Evolutionary conservation across 2,113 vertebrate species (phyloP).

Genomic region (Odocoileus virginianus): DNA sequence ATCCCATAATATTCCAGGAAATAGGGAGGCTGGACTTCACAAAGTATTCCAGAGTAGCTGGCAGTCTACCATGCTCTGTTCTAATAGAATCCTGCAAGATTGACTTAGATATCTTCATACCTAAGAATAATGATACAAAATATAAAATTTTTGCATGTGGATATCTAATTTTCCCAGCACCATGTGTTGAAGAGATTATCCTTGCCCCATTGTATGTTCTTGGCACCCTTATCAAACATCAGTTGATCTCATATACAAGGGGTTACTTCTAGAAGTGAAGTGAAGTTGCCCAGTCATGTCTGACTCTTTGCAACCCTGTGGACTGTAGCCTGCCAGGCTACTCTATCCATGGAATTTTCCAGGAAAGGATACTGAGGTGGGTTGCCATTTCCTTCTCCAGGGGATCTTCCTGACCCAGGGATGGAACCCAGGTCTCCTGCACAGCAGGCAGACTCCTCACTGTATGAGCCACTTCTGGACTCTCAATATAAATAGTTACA

Average conservation of each 20-base stretch:
- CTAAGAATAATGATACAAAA: background rate
- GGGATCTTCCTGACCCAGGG: background rate
- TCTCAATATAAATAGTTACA: background rate
- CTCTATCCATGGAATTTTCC: background rate
- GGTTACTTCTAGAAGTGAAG: background rate
- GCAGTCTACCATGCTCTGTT: background rate
- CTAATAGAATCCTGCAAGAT: background rate
- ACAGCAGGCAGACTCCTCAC: background rate
- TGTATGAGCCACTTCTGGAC: background rate
- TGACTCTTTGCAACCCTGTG: background rate
- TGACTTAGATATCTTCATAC: background rate
- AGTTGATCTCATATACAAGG: background rate
- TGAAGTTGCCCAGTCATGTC: background rate
- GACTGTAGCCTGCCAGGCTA: background rate
- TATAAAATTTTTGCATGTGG: background rate
- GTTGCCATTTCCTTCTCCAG: background rate
- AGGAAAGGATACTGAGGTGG: background rate
- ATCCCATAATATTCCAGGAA: background rate
- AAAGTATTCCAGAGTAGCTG: background rate
- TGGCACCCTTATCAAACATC: background rate
- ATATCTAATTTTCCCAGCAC: background rate
- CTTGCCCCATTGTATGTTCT: background rate
- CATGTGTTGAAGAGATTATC: background rate
- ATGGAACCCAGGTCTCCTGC: background rate
- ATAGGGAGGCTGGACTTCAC: background rate